phyloP scores from a whole-genome alignment of 2,797 vertebrate species.

The Oreochromis grahami region DNA sequence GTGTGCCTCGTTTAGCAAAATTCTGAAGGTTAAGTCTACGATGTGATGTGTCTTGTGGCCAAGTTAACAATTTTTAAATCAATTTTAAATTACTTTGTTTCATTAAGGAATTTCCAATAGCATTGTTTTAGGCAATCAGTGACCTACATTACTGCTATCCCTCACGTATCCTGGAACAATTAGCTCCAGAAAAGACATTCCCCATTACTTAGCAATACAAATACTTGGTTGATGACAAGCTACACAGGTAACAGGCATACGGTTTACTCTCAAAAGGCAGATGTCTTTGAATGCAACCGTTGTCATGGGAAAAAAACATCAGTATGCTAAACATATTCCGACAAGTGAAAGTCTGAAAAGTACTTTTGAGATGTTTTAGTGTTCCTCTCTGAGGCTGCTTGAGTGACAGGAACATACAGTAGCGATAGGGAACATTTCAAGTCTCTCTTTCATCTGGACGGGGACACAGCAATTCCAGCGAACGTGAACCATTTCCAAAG shows the following conservation, averaged over 20 bases:
- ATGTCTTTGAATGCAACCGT: conserved; percentile 31
- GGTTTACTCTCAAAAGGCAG: conserved; percentile 17
- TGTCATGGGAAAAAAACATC: neutral
- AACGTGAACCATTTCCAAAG: conserved; percentile 19
- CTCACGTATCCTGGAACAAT: neutral
- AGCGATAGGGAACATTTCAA: conserved; percentile 30
- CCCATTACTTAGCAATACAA: neutral
- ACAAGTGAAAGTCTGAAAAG: conserved; percentile 20
- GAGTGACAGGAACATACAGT: conserved; percentile 42
- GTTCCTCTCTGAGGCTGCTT: conserved; percentile 29
- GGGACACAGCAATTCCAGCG: conserved; percentile 16
- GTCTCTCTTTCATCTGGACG: conserved; percentile 40
- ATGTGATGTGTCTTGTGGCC: neutral
- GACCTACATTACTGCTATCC: neutral
- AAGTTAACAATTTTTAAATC: neutral
- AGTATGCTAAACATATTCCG: conserved; percentile 18
- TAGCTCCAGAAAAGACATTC: neutral
- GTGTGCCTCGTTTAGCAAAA: neutral
- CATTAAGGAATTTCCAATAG: neutral
- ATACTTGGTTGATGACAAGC: conserved; percentile 14
- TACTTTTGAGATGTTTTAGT: conserved; percentile 17
- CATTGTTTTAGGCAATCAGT: neutral
- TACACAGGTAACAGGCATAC: conserved; percentile 11
- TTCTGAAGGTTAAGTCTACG: neutral
- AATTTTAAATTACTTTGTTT: neutral